Base-by-base conservation (phyloP, 2,797 vertebrate genomes). In the Loriculus beryllinus region DNA sequence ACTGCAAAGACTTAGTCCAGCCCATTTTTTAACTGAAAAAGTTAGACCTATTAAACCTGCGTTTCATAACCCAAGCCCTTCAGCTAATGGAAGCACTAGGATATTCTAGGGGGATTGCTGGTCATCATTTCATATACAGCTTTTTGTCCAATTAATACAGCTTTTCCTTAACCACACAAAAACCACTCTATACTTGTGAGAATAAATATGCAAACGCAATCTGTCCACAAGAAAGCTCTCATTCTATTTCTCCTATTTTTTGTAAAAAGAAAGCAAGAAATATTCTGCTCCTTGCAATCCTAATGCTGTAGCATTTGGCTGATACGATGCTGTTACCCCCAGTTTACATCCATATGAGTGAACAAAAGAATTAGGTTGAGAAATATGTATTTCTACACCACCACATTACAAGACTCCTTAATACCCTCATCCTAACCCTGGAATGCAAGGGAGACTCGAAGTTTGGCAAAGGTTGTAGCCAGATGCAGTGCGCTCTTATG, bases 381-480 rank as follows among this genome's bases (percentile, higher is more conserved):
- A 79, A 60, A 69, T 79, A 79, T 0, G 0, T 35, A 39, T 82
- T 96, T 86, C 51, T 60, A 67, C 37, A 90, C 31, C 11, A 84
- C 26, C 51, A 79, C 56, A 59, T 87, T 89, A 78, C 40, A 84
- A 25, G 59, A 93, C 47, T 63, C 37, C 62, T 83, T 82, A 79
- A 76, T 91, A 91, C 67, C 48, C 35, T 79, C 85, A 74, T 86
- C 40, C 63, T 86, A 92, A 88, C 47, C 33, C 67, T 84, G 87
- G 82, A 92, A 88, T 92, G 49, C 63, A 84, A 93, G 35, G 37
- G 88, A 85, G 65, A 89, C 45, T 89, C 1, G 3, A 91, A 81
- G 31, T 76, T 74, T 95, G 91, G 82, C 74, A 92, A 76, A 86
- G 19, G 16, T 31, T 88, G 42, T 63, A 86, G 59, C 72, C 87